Percentiles rank a stretch among this genome's conserved stretches.
Evolutionary conservation across 2,888 invertebrate genomes (phyloP).

Genomic region (Hydrotaea cyrtoneurina): DNA sequence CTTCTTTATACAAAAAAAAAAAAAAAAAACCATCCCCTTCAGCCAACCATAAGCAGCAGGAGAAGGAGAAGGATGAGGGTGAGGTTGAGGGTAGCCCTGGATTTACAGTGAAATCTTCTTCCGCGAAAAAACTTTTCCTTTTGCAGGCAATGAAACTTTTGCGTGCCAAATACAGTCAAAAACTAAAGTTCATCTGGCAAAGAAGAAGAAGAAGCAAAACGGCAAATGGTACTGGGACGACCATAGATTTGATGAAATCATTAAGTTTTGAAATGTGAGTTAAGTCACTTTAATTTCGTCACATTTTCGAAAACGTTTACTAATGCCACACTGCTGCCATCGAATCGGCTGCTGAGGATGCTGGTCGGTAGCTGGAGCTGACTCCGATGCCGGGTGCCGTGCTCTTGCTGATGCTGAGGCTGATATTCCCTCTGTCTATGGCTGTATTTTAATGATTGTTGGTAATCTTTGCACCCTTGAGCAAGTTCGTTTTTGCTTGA

Average conservation of each 20-base stretch:
- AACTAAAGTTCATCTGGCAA: conserved; percentile 47
- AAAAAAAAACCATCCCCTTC: conserved; percentile 3
- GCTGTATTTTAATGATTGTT: conserved; percentile 40
- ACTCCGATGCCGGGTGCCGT: neutral
- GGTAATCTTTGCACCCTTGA: conserved; percentile 46
- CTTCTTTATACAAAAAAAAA: too few species aligned
- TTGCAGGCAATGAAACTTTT: conserved; percentile 25
- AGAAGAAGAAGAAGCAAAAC: neutral
- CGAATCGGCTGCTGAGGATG: neutral
- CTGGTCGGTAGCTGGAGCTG: neutral
- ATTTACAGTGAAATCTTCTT: conserved; percentile 48
- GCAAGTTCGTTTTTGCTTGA: conserved; percentile 24
- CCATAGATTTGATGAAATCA: conserved; percentile 41
- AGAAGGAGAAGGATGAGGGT: neutral
- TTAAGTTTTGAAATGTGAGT: conserved; percentile 54
- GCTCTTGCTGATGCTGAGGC: neutral
- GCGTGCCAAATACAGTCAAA: conserved; percentile 31
- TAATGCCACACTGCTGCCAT: conserved; percentile 29
- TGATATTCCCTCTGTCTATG: conserved; percentile 26
- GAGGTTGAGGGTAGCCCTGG: neutral
- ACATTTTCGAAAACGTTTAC: conserved; percentile 48
- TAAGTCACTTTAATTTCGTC: conserved; percentile 57
- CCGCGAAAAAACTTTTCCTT: conserved; percentile 30
- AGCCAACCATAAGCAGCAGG: neutral
- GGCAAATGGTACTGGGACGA: neutral